Conservation (phyloP, 2,888 invertebrate species). For the Dryococelus australis region DNA sequence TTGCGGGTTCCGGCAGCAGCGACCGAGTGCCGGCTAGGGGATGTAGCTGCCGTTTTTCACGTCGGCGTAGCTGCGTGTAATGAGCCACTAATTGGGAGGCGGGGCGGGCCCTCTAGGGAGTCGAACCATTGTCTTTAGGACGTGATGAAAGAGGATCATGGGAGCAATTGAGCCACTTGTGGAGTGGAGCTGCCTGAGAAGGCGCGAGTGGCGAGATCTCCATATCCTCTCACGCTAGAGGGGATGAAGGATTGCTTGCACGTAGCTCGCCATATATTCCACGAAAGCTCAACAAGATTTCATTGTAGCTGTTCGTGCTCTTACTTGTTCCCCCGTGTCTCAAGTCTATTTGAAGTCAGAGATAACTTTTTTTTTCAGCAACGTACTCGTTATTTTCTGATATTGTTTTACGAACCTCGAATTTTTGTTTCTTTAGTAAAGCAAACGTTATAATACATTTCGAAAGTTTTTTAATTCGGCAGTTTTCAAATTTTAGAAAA, state of each 20-base stretch:
- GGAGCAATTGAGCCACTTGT: constrained; percentile 28
- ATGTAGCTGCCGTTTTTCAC: constrained; percentile 16
- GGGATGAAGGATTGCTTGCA: not conserved
- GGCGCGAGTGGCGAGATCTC: not conserved
- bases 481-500: no score
- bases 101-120: not conserved
- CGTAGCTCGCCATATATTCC: not conserved
- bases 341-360: no score
- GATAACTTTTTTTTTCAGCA: no score
- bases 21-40: not conserved
- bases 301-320: no score
- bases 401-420: no score
- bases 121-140: constrained; percentile 27
- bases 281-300: no score
- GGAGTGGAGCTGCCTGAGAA: constrained; percentile 12
- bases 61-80: constrained; percentile 13
- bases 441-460: no score
- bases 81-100: constrained; percentile 27
- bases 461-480: no score
- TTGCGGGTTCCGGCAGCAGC: no score
- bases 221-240: not conserved
- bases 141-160: constrained; percentile 29
- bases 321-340: no score
- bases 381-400: no score
- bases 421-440: no score